These are phyloP conservation scores for Dolichoris vasculosae DNA, from an alignment of 1,140 invertebrate species.

Conservation along the genomic window DNA sequence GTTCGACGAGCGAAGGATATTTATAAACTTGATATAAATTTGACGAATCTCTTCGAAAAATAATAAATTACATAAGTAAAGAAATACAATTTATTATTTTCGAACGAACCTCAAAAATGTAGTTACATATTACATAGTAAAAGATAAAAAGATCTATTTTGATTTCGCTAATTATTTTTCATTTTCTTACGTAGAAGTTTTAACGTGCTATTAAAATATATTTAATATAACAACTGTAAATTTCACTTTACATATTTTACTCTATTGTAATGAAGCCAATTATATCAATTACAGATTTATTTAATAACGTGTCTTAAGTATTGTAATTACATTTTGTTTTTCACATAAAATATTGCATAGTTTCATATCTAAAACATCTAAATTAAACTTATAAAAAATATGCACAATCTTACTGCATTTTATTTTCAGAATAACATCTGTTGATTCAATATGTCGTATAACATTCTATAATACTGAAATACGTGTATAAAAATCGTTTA, in stretches of 20 bases:
- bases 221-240: background rate
- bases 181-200: background rate
- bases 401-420: conserved; percentile 42
- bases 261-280: conserved; percentile 6
- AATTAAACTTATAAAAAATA: conserved; percentile 54
- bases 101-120: too few relatives aligned
- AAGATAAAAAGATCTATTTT: too few relatives aligned
- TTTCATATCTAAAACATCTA: conserved; percentile 49
- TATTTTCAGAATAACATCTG: conserved; percentile 46
- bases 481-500: conserved; percentile 52
- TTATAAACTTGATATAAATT: too few relatives aligned
- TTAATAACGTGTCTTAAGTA: conserved; percentile 16
- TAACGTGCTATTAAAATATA: conserved; percentile 18
- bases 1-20: too few relatives aligned
- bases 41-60: too few relatives aligned
- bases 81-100: too few relatives aligned
- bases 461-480: conserved; percentile 59
- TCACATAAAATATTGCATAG: conserved; percentile 50
- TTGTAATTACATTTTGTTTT: conserved; percentile 48
- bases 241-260: background rate
- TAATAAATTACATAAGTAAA: too few relatives aligned
- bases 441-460: conserved; percentile 30
- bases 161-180: background rate
- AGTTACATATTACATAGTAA: too few relatives aligned
- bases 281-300: background rate